phyloP scores from a whole-genome alignment of 2,113 vertebrate species.

The Zootoca vivipara region DNA sequence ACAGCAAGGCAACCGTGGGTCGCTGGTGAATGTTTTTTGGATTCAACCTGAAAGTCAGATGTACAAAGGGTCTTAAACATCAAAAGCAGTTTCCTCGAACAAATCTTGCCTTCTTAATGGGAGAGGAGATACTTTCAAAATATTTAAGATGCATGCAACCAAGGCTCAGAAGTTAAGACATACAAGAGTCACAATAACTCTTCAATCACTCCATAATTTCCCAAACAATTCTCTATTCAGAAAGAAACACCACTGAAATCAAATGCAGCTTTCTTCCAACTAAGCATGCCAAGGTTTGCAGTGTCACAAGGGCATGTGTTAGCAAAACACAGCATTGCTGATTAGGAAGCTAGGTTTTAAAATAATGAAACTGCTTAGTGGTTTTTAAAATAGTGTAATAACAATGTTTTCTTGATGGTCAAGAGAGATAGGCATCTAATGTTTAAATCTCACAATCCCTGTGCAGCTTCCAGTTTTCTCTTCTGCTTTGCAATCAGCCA shows the following conservation, averaged over 20 bases:
- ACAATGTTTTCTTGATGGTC: neutral
- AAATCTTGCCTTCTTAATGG: neutral
- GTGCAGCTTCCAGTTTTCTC: neutral
- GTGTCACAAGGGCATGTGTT: neutral
- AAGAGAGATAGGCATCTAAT: neutral
- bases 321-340: neutral
- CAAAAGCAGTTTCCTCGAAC: neutral
- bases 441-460: too few relatives aligned
- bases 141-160: neutral
- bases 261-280: neutral
- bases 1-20: conserved; percentile 91
- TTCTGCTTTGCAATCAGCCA: neutral
- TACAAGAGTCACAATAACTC: neutral
- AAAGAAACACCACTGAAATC: neutral
- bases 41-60: conserved; percentile 82
- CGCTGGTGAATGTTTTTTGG: conserved; percentile 97
- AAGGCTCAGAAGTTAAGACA: neutral
- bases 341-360: neutral
- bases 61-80: neutral
- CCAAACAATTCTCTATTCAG: neutral
- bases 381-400: too few relatives aligned
- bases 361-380: neutral
- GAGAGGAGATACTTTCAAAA: too few relatives aligned
- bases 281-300: neutral
- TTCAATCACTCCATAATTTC: neutral